Evolutionary conservation across 2,797 vertebrate species (phyloP).

Genomic region (Muscicapa striata): DNA sequence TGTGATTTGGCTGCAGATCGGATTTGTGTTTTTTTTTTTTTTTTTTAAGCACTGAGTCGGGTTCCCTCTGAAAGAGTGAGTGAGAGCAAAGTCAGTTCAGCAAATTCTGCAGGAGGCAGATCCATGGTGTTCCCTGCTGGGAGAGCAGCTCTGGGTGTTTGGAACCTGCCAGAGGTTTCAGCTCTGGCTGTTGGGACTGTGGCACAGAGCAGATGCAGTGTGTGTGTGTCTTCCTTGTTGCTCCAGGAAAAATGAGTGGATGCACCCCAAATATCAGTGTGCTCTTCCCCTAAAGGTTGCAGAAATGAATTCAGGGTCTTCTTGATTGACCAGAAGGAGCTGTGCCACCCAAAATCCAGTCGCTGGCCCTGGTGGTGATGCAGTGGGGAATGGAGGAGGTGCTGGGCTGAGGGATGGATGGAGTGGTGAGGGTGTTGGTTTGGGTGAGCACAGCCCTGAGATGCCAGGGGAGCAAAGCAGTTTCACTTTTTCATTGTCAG

Average conservation of each 20-base stretch:
- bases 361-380: not conserved
- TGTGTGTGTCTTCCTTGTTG: fast-evolving
- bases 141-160: not conserved
- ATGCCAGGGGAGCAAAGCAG: not conserved
- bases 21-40: not conserved
- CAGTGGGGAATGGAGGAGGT: not conserved
- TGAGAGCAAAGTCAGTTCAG: not conserved
- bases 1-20: not conserved
- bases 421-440: not conserved
- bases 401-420: not conserved
- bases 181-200: not conserved
- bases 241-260: not conserved
- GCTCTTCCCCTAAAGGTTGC: not conserved
- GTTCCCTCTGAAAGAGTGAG: not conserved
- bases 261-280: not conserved
- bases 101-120: not conserved
- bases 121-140: not conserved
- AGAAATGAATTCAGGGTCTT: not conserved
- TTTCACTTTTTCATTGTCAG: not conserved
- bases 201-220: fast-evolving
- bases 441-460: not conserved
- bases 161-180: not conserved
- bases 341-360: not conserved
- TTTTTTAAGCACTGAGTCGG: not conserved
- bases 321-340: not conserved